phyloP scores from a whole-genome alignment of 2,888 invertebrate species.

The Heliconius cydno region DNA sequence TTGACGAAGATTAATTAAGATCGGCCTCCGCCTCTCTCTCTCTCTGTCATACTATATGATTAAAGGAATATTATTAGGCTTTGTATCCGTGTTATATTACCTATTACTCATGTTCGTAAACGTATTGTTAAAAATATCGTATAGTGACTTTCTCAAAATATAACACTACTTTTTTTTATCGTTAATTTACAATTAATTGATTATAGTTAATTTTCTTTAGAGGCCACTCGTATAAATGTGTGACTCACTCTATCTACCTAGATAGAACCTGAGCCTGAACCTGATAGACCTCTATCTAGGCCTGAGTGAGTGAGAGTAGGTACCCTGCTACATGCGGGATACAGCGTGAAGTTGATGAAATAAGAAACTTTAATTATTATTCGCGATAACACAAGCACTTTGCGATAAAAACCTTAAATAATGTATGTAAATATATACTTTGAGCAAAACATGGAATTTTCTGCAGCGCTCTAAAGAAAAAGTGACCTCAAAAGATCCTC shows the following conservation, averaged over 20 bases:
- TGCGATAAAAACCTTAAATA: neutral
- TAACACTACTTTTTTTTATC: neutral
- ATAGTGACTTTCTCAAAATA: neutral
- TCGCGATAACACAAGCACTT: neutral
- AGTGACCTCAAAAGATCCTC: constrained; percentile 10
- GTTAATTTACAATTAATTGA: neutral
- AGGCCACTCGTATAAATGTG: no score
- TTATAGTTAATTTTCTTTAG: neutral
- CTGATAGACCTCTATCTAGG: no score
- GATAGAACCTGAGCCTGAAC: no score
- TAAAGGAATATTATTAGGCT: constrained; percentile 5
- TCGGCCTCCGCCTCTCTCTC: constrained; percentile 17
- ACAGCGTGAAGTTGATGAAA: no score
- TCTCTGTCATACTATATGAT: constrained; percentile 10
- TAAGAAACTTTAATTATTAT: neutral
- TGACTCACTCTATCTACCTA: no score
- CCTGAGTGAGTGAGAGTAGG: no score
- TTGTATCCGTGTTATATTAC: constrained; percentile 24
- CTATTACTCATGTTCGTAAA: neutral
- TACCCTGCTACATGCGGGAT: no score
- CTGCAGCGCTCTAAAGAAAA: neutral
- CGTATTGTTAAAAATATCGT: neutral
- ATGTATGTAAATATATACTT: neutral
- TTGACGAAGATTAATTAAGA: constrained; percentile 77
- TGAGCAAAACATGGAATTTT: neutral